phyloP scores from a whole-genome alignment of 2,888 invertebrate species.

The Cantharis lateralis region DNA sequence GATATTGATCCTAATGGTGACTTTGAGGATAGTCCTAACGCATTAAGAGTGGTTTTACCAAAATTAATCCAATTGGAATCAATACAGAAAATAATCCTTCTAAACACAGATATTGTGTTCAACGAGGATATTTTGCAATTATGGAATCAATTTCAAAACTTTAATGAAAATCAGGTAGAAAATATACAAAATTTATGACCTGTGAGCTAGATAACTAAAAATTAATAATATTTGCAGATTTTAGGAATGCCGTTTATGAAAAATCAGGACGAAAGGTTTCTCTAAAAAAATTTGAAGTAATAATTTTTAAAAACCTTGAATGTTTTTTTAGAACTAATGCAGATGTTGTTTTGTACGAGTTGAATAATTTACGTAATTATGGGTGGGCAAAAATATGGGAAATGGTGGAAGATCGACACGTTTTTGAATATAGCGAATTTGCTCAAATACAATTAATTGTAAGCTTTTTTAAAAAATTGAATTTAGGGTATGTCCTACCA shows the following conservation, averaged over 20 bases:
- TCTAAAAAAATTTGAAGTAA: not conserved
- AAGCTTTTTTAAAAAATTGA: slow-evolving; percentile 75
- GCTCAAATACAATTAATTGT: slow-evolving; percentile 92
- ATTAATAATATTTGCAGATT: slow-evolving; percentile 55
- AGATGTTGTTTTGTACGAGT: slow-evolving; percentile 81
- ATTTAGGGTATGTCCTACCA: slow-evolving; percentile 74
- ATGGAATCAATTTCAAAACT: slow-evolving; percentile 77
- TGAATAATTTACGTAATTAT: slow-evolving; percentile 68
- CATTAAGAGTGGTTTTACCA: not conserved
- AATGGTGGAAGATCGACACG: slow-evolving; percentile 70
- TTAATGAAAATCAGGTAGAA: slow-evolving; percentile 68
- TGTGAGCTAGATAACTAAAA: too few species aligned
- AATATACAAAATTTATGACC: not conserved
- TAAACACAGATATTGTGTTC: slow-evolving; percentile 87
- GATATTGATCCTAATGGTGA: not conserved
- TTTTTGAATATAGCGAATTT: slow-evolving; percentile 70
- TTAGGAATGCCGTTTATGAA: slow-evolving; percentile 87
- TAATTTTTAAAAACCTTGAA: too few species aligned
- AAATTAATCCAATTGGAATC: slow-evolving; percentile 50
- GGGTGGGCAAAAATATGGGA: slow-evolving; percentile 80
- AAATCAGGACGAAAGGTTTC: not conserved
- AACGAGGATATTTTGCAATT: slow-evolving; percentile 78
- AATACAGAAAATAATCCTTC: slow-evolving; percentile 71
- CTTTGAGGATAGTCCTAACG: not conserved
- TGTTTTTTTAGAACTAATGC: slow-evolving; percentile 65